Conservation (phyloP, 2,113 vertebrate species). For the Thamnophis sirtalis region DNA sequence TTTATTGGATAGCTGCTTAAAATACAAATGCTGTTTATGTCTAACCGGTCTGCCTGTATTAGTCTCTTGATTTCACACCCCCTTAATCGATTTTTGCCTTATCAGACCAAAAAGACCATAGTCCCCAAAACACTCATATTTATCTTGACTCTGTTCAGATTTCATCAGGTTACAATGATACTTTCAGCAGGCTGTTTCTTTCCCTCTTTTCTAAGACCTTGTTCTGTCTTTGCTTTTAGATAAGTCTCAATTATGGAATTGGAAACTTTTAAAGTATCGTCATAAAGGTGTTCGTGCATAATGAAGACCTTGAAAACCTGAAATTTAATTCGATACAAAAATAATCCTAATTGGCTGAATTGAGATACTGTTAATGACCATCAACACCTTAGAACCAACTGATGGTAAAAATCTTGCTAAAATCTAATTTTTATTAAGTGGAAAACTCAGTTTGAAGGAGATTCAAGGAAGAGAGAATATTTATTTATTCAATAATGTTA, state of each 20-base stretch:
- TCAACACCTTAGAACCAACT: constrained; percentile 45
- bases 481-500: constrained; percentile 24
- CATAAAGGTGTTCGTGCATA: constrained; percentile 31
- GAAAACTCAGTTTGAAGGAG: constrained; percentile 39
- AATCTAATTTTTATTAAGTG: constrained; percentile 34
- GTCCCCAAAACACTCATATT: accelerated
- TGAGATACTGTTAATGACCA: constrained; percentile 48
- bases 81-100: not conserved
- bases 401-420: constrained; percentile 36
- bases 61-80: constrained; percentile 21
- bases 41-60: not conserved
- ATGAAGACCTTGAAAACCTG: constrained; percentile 29
- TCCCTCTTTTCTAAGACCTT: not conserved
- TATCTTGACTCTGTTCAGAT: not conserved
- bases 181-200: not conserved
- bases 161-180: not conserved
- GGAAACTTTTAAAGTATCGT: constrained; percentile 37
- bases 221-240: constrained; percentile 12
- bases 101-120: not conserved
- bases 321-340: constrained; percentile 52
- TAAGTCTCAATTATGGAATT: constrained; percentile 26
- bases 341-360: constrained; percentile 53
- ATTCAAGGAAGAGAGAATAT: constrained; percentile 27
- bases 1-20: not conserved
- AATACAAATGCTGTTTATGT: not conserved